phyloP scores from a whole-genome alignment of 2,113 vertebrate species.

The Gobiocypris rarus region DNA sequence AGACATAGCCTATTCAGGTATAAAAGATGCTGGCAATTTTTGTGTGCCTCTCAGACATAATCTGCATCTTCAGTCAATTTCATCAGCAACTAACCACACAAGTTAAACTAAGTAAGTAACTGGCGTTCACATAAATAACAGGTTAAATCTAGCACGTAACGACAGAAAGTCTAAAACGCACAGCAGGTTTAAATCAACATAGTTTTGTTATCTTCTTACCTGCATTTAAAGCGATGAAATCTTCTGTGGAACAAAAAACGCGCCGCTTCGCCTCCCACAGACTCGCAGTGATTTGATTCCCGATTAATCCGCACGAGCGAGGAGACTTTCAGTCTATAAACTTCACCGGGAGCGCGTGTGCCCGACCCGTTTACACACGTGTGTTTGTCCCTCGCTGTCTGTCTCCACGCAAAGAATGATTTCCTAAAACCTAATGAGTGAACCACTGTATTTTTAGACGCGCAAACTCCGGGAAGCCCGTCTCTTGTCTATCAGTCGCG shows the following conservation, averaged over 20 bases:
- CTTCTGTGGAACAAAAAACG: background rate
- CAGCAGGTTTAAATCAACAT: background rate
- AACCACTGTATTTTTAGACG: background rate
- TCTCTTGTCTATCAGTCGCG: background rate
- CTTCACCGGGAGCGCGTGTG: constrained; percentile 21
- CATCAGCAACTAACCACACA: background rate
- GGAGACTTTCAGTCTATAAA: background rate
- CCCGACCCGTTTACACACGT: background rate
- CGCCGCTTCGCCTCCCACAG: background rate
- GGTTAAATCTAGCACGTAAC: background rate
- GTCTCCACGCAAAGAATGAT: background rate
- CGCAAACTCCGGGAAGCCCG: background rate
- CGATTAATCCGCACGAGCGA: constrained; percentile 22
- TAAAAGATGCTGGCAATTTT: background rate
- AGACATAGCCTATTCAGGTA: background rate
- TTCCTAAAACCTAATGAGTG: background rate
- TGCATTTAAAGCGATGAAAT: background rate
- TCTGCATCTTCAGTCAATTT: background rate
- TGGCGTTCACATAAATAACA: background rate
- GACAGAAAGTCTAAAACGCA: background rate
- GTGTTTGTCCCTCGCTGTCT: constrained; percentile 8
- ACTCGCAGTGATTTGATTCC: constrained; percentile 25
- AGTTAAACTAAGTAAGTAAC: background rate
- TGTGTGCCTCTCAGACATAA: background rate
- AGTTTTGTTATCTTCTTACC: background rate